A percentile compares a stretch with the other conserved stretches of the same genome.
Conservation (phyloP, 2,797 vertebrate species). For the Furcifer pardalis region DNA sequence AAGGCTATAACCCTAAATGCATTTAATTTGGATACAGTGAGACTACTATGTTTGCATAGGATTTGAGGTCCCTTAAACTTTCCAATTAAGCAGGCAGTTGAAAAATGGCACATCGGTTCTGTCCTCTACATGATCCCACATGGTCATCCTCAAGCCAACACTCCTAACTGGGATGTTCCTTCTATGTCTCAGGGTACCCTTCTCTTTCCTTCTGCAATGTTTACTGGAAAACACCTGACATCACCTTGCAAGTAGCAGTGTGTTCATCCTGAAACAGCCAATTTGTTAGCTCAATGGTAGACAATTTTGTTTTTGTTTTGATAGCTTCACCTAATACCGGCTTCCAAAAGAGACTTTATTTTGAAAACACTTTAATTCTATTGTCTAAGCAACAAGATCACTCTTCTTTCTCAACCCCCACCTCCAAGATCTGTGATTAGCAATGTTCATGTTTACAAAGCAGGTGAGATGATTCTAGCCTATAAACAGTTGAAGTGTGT, state of each 20-base stretch:
- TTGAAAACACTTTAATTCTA: slow-evolving; percentile 7
- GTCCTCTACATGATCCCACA: neutral
- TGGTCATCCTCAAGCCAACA: neutral
- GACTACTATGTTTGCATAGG: too few relatives aligned
- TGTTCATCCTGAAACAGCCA: neutral
- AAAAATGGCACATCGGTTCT: neutral
- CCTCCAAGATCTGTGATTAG: neutral
- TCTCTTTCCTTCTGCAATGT: neutral
- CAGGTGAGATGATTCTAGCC: too few relatives aligned
- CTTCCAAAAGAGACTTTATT: slow-evolving; percentile 15
- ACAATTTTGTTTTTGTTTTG: neutral
- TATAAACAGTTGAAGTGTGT: neutral
- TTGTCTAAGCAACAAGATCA: neutral
- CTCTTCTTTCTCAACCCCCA: rapidly evolving
- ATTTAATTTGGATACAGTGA: too few relatives aligned
- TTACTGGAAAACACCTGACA: neutral
- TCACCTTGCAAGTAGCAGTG: neutral
- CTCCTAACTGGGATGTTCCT: neutral
- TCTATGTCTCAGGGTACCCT: neutral
- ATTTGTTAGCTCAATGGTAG: neutral
- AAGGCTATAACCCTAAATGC: neutral
- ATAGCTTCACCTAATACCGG: rapidly evolving
- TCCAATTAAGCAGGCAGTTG: neutral
- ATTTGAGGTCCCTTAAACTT: neutral
- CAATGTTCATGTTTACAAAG: neutral